phyloP scores from a whole-genome alignment of 2,888 invertebrate genomes.

The Caenorhabditis sp. region DNA sequence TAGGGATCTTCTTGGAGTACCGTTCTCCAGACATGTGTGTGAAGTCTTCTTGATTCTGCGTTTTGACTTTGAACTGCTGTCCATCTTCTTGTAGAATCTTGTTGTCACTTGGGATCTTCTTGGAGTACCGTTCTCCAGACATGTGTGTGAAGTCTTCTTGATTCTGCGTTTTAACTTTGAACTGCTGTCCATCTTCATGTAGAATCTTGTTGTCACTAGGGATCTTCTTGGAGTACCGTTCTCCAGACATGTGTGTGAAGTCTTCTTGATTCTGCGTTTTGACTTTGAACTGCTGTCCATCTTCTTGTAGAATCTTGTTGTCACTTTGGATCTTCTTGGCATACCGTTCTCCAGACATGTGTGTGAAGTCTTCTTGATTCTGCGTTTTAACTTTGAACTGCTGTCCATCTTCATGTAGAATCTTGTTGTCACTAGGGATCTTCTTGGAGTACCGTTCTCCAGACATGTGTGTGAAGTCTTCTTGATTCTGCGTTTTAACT shows the following conservation, averaged over 20 bases:
- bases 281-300: slow-evolving; percentile 26
- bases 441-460: slow-evolving; percentile 22
- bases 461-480: slow-evolving; percentile 18
- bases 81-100: too few species aligned
- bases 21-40: too few species aligned
- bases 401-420: slow-evolving; percentile 16
- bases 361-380: slow-evolving; percentile 35
- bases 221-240: slow-evolving; percentile 18
- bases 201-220: slow-evolving; percentile 18
- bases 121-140: slow-evolving; percentile 13
- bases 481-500: slow-evolving; percentile 19
- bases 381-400: slow-evolving; percentile 10
- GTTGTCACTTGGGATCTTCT: too few species aligned
- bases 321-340: slow-evolving; percentile 33
- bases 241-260: slow-evolving; percentile 18
- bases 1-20: too few species aligned
- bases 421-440: slow-evolving; percentile 14
- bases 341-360: slow-evolving; percentile 24
- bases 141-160: slow-evolving; percentile 17
- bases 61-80: too few species aligned
- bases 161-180: slow-evolving; percentile 17
- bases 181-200: slow-evolving; percentile 19
- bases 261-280: slow-evolving; percentile 27
- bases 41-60: too few species aligned
- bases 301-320: slow-evolving; percentile 31